Conservation (phyloP, 2,797 vertebrate genomes). For the Alectoris magna region DNA sequence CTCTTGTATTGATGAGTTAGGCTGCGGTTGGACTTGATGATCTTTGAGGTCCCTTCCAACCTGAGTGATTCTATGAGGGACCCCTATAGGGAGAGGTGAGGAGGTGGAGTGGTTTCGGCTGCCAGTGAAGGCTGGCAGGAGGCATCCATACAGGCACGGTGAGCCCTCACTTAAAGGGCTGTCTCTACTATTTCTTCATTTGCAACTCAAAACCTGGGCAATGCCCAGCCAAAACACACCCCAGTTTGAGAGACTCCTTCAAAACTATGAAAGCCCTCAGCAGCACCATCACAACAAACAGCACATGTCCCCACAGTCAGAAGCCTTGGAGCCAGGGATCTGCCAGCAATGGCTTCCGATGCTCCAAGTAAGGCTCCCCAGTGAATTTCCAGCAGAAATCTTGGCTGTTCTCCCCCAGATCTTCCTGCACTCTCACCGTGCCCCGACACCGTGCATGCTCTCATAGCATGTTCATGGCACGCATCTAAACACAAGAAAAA, state of each 20-base stretch:
- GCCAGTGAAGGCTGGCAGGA: no score
- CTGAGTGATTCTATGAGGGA: no score
- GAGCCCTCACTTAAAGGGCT: no score
- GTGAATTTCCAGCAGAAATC: background rate
- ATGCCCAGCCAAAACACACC: background rate
- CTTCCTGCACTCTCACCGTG: background rate
- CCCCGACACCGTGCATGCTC: fast-evolving
- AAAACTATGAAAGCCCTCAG: background rate
- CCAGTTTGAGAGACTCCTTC: background rate
- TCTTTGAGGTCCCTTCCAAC: no score
- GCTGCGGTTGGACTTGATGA: no score
- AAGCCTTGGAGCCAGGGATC: background rate
- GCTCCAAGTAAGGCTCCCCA: background rate
- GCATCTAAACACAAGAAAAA: background rate
- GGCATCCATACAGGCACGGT: no score
- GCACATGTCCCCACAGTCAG: background rate
- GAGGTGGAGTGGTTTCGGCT: no score
- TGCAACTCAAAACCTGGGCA: no score
- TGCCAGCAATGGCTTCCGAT: background rate
- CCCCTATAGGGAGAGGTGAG: no score
- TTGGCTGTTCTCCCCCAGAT: background rate
- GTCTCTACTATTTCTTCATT: no score
- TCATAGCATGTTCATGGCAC: fast-evolving
- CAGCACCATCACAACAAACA: background rate
- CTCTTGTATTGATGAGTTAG: no score